Evolutionary conservation across 2,113 vertebrate species (phyloP), one percentile per base, ranked within the genome.

Genomic region (Eulemur rufifrons): DNA sequence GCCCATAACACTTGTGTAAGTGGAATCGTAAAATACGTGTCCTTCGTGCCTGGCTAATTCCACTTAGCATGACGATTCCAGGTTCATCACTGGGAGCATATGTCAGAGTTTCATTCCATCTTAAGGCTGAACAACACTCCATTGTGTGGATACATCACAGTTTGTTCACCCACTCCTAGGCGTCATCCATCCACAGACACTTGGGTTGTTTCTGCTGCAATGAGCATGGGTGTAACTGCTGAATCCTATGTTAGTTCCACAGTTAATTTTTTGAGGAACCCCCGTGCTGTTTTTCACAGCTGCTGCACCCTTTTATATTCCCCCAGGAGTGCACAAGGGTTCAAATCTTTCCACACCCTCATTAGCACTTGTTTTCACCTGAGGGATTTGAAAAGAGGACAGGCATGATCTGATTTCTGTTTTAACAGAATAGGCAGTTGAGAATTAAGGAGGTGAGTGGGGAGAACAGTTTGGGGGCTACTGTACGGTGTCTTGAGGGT

Each of bases 311-410:
- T 5, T 63, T 37, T 17, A 20, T 5, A 14, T n/a, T 2, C 42
- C 64, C 1, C 34, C 7, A 2, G 34, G 20, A 39, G 27, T 0
- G 2, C 42, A 0, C 15, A 21, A 32, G 37, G 1, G 0, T n/a
- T 50, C 37, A 5, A 18, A 2, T 11, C 37, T 7, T 14, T 39
- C 37, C 32, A 78, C 8, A 2, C 29, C 76, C 20, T 27, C 45
- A 2, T 17, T 18, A 3, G 8, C 0, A 1, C 27, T 29, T 27
- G 32, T 25, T 13, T 32, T 23, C 42, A 86, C 17, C 34, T 25
- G 25, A 42, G 20, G 18, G 37, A 15, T 74, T 0, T 18, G 15
- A 42, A 23, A 32, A 74, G 27, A 59, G 34, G 5, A 63, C 21
- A 69, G 34, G 5, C 7, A 4, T 11, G 17, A 29, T 7, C 6